These are phyloP conservation scores for Calosoma granatense DNA, from an alignment of 1,140 invertebrate genomes.

Conservation along the genomic window DNA sequence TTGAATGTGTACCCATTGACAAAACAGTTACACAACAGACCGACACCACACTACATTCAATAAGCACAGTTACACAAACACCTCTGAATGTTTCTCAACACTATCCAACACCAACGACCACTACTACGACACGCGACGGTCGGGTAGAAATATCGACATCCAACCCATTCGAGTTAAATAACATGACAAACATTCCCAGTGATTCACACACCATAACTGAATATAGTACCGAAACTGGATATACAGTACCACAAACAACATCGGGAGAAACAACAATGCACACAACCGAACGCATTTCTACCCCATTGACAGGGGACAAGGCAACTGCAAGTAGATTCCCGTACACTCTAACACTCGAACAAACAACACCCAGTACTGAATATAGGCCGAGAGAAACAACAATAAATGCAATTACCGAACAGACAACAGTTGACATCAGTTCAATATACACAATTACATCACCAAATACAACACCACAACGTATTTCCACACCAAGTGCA, in stretches of 20 bases:
- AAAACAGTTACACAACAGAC: constrained; percentile 12
- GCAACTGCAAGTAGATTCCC: too few species aligned
- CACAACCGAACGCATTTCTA: too few species aligned
- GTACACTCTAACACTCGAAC: too few species aligned
- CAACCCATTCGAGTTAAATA: not conserved
- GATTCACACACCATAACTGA: not conserved
- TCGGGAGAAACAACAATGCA: too few species aligned
- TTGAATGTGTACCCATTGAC: constrained; percentile 26
- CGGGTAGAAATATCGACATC: not conserved
- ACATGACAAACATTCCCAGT: not conserved
- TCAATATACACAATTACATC: too few species aligned
- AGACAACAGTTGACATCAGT: too few species aligned
- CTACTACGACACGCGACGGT: not conserved
- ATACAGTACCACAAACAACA: not conserved
- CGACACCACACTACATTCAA: constrained; percentile 9
- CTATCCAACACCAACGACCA: not conserved
- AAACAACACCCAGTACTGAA: too few species aligned
- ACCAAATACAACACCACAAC: too few species aligned
- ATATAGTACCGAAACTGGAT: not conserved
- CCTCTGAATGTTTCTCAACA: not conserved
- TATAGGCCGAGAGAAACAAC: too few species aligned
- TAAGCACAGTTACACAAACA: not conserved
- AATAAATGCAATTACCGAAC: too few species aligned
- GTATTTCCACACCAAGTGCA: too few species aligned
- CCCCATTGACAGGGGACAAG: too few species aligned